Conservation (phyloP, 2,888 invertebrate genomes). For the Drymonia ruficornis region DNA sequence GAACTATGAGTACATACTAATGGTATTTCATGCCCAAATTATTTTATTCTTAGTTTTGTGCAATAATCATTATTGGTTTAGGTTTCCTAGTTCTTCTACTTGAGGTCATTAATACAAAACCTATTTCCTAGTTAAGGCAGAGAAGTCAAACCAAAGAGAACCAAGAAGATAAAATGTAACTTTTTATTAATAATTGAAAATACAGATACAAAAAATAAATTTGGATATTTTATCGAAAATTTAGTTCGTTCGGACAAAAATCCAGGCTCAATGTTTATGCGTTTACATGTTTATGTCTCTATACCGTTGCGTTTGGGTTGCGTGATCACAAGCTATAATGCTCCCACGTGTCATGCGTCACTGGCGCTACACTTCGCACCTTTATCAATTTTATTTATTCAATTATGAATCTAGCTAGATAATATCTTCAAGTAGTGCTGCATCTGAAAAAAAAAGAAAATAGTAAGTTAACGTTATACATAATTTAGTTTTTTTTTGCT, state of each 20-base stretch:
- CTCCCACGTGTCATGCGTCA: conserved; percentile 62
- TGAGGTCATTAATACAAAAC: too few relatives aligned
- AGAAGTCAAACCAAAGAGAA: too few relatives aligned
- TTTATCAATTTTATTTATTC: conserved; percentile 35
- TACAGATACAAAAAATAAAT: background rate
- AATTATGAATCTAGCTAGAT: background rate
- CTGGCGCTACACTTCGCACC: conserved; percentile 40
- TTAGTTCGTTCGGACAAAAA: conserved; percentile 42
- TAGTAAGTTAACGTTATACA: too few relatives aligned
- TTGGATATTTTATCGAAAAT: background rate
- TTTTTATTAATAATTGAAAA: background rate
- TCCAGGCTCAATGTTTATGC: conserved; percentile 16
- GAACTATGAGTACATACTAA: too few relatives aligned
- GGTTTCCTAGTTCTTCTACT: too few relatives aligned
- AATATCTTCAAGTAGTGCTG: too few relatives aligned
- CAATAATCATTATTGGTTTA: too few relatives aligned
- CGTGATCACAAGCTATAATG: conserved; percentile 68
- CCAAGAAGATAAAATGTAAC: too few relatives aligned
- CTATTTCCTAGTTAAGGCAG: too few relatives aligned
- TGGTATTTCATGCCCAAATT: conserved; percentile 29
- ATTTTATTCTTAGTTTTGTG: conserved; percentile 25
- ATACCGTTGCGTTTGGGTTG: conserved; percentile 57
- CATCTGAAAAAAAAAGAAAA: too few relatives aligned
- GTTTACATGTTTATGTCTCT: conserved; percentile 68
- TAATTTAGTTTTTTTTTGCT: too few relatives aligned